phyloP scores from a whole-genome alignment of 37 sponge, comb jelly and placozoan species.

The Beroe ovata region DNA sequence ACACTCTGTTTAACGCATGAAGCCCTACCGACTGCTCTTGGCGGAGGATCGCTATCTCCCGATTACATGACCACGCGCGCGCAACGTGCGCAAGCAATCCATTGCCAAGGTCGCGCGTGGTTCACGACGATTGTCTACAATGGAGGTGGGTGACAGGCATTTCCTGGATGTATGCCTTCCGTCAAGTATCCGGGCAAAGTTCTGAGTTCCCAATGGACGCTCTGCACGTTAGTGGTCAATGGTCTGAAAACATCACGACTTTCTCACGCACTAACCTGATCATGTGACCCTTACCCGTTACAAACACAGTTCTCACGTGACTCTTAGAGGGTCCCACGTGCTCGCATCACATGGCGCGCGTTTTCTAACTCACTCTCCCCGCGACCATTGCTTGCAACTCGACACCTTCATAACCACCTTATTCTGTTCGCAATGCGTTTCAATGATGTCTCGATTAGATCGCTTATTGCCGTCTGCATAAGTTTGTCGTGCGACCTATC shows the following conservation, averaged over 20 bases:
- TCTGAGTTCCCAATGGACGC: neutral
- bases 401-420: conserved; percentile 50
- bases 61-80: neutral
- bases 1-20: neutral
- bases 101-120: neutral
- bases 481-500: too few species aligned
- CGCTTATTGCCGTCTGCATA: too few species aligned
- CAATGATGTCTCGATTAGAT: neutral
- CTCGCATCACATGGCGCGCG: neutral
- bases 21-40: neutral
- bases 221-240: neutral
- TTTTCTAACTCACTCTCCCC: conserved; percentile 1
- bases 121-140: neutral
- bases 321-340: neutral
- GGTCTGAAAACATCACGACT: neutral
- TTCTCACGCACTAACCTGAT: neutral
- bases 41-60: too few species aligned
- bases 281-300: conserved; percentile 18
- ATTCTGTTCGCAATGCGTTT: conserved; percentile 37
- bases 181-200: neutral
- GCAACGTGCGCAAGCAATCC: neutral
- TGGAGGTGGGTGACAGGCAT: neutral
- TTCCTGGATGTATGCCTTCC: neutral
- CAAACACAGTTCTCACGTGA: neutral
- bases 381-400: conserved; percentile 49